Evolutionary conservation across 2,888 invertebrate genomes (phyloP), one percentile per base, ranked within the genome.

Genomic region (Carabus problematicus): DNA sequence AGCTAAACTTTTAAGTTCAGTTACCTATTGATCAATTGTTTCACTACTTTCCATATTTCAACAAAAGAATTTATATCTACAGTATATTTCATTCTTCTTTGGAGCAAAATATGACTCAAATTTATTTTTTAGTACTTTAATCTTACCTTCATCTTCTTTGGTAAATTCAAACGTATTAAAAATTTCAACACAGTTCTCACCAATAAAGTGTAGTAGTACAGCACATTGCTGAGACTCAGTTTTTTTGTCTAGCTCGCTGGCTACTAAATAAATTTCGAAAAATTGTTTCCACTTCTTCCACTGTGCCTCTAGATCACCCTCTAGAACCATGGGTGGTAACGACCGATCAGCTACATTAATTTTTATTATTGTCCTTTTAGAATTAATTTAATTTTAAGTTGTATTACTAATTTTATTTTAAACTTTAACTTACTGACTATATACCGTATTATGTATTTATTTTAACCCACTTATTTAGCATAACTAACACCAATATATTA

Each of bases 51-150:
- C 43, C 11, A 62, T 72, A 68, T 16, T 40, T 42, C 70, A 47
- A 7, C 19, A 64, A 67, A 63, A 70, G 16, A 72, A 72, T 62
- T 64, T 70, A 56, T 70, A 64, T 8, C 70, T 45, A 69, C 72
- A 71, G 3, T 71, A 58, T 64, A 70, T 72, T 8, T 42, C 66
- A 47, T 72, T 73, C 11, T 54, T 54, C 45, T 71, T 64, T 18
- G 73, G 72, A 2, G 70, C 16, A 43, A 73, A 73, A 54, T 73
- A 73, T 4, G 49, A 39, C 14, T 74, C 71, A 39, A 73, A 73
- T 39, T 56, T 66, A 12, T 63, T 8, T 41, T 70, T 41, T 42
- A 72, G 52, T 52, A 47, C 49, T 3, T 64, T 43, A 9, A 42
- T 49, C 52, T 72, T 49, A 47, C 59, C 64, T 8, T 71, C 68